Conservation (phyloP, 2,888 invertebrate genomes). For the Nephrotoma flavescens region DNA sequence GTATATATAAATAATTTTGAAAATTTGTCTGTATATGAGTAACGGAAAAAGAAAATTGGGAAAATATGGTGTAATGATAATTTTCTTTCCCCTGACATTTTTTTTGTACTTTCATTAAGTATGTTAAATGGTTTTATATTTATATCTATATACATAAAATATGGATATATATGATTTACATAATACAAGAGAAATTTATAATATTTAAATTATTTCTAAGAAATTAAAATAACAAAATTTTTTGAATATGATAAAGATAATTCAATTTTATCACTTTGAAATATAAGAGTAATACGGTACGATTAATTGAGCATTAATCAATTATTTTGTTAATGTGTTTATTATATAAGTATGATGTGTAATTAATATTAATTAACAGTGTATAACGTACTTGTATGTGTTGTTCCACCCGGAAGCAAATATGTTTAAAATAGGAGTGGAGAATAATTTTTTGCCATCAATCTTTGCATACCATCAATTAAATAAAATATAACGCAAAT, state of each 20-base stretch:
- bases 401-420: too few relatives aligned
- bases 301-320: background rate
- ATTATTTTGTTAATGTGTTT: background rate
- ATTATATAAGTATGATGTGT: background rate
- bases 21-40: too few relatives aligned
- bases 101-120: background rate
- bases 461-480: too few relatives aligned
- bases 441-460: too few relatives aligned
- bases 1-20: background rate
- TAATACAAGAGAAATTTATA: background rate
- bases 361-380: too few relatives aligned
- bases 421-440: too few relatives aligned
- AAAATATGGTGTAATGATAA: background rate
- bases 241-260: background rate
- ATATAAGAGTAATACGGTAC: background rate
- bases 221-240: background rate
- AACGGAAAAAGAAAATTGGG: background rate
- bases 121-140: background rate
- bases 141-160: background rate
- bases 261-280: background rate
- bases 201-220: background rate
- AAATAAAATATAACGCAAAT: too few relatives aligned
- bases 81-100: background rate
- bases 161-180: background rate
- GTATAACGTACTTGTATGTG: too few relatives aligned